Base-by-base conservation (phyloP, 2,113 vertebrate species). In the Strix uralensis region DNA sequence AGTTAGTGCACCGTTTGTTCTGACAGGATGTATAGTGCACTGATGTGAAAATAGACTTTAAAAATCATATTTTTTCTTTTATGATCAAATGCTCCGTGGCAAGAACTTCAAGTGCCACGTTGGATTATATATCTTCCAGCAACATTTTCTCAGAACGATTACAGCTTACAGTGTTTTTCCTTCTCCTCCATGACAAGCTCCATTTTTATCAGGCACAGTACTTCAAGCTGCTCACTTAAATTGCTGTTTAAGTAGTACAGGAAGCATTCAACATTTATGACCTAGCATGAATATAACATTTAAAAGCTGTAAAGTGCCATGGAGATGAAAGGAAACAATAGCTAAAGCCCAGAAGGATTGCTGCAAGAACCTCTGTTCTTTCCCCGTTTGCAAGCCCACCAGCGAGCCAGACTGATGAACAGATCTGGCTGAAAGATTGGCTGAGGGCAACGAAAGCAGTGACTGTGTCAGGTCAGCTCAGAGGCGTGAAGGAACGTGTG, bases 261-360 rank as follows among this genome's bases (percentile, higher is more conserved):
- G 42, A 80, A 75, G 11, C 89, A 77, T 84, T 79, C 73, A 87
- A 40, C 81, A 82, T 94, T 94, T 66, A 92, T 89, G 87, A 71
- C 62, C 32, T 82, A 29, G 61, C 83, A 72, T 54, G 40, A 89
- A 91, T 94, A 38, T 75, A 81, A 42, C 81, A 66, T 86, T 92
- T 87, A 66, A 90, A 87, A 80, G 81, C 73, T 63, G 40, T 46
- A 29, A 82, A 94, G 67, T 7, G 14, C 46, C 52, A 20, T 20
- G 79, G 79, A 86, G 75, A 52, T 67, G 59, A 74, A 89, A 69
- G 66, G 61, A 47, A 88, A 15, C 27, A 15, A 34, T 6, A 42
- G 34, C 79, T 70, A 2, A 44, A 78, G 74, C 0, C 0, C 26
- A 4, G 44, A 38, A 47, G 66, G 59, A 15, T 51, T 67, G n/a